Evolutionary conservation across 2,888 invertebrate genomes (phyloP).

Genomic region (Leptinotarsa haldemani): DNA sequence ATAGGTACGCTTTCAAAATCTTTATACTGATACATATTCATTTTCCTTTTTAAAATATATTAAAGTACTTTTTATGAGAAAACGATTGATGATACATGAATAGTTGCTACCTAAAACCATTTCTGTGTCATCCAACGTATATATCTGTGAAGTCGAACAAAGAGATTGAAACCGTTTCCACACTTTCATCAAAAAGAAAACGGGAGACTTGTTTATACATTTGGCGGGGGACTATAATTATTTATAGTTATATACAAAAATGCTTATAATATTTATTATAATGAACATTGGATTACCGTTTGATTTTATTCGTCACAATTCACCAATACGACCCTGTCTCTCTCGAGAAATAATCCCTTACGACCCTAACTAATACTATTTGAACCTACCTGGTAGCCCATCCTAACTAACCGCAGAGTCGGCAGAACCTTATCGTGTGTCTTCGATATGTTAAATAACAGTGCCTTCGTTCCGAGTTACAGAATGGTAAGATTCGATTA

Average conservation of each 20-base stretch:
- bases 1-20: not conserved
- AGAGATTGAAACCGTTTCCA: not conserved
- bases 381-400: slow-evolving; percentile 4
- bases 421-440: not conserved
- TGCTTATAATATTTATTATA: too few relatives aligned
- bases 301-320: not conserved
- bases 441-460: not conserved
- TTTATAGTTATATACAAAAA: too few relatives aligned
- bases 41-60: not conserved
- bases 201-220: not conserved
- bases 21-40: not conserved
- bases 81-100: not conserved
- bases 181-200: not conserved
- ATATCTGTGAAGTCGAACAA: too few relatives aligned
- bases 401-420: not conserved
- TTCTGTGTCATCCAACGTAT: not conserved
- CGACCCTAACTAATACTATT: not conserved
- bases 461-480: not conserved
- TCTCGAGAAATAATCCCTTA: not conserved
- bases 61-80: not conserved
- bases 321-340: not conserved
- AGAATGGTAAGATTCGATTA: slow-evolving; percentile 12
- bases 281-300: too few relatives aligned
- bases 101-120: not conserved
- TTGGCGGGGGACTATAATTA: not conserved